Evolutionary conservation across 2,113 vertebrate species (phyloP).

Genomic region (Calypte anna): DNA sequence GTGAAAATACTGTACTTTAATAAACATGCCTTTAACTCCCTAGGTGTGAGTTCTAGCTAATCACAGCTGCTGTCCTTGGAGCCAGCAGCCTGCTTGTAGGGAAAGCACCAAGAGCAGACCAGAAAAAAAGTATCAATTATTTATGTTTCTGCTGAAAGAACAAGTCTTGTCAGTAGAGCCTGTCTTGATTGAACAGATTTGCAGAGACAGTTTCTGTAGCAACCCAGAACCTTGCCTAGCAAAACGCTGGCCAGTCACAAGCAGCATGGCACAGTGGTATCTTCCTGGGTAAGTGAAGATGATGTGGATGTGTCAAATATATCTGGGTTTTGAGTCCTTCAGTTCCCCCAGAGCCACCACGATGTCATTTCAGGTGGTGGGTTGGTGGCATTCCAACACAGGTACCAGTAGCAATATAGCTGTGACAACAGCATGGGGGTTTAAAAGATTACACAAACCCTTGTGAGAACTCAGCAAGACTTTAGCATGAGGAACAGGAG

Average conservation of each 20-base stretch:
- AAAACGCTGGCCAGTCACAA: not conserved
- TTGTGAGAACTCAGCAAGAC: not conserved
- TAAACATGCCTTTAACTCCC: not conserved
- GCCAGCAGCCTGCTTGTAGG: not conserved
- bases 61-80: not conserved
- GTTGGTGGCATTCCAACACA: not conserved
- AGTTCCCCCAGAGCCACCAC: not conserved
- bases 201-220: constrained; percentile 58
- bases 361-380: not conserved
- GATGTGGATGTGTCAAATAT: not conserved
- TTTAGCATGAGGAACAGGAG: not conserved
- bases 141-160: constrained; percentile 53
- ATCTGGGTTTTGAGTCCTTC: not conserved
- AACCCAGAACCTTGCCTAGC: constrained; percentile 21
- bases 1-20: not conserved
- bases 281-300: not conserved
- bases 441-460: not conserved
- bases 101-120: not conserved
- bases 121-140: constrained; percentile 48
- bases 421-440: not conserved
- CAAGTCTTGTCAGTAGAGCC: constrained; percentile 1
- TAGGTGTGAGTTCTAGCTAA: not conserved
- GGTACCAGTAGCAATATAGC: not conserved
- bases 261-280: not conserved
- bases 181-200: constrained; percentile 7